Conservation (phyloP, 2,797 vertebrate species). For the Trachurus trachurus region DNA sequence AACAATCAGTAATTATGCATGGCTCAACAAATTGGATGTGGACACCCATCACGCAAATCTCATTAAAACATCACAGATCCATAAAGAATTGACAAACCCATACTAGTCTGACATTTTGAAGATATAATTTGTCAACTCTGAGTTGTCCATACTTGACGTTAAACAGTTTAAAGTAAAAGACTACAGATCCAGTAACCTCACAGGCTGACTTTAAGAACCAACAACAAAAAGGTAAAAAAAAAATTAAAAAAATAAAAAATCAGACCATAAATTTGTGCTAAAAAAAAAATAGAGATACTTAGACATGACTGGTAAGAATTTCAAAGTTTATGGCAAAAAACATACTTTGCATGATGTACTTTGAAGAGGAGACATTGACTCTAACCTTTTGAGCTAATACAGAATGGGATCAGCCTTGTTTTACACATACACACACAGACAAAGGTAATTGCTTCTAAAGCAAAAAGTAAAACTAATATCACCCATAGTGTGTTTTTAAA, state of each 20-base stretch:
- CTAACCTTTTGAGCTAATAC: not conserved
- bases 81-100: slow-evolving; percentile 15
- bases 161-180: not conserved
- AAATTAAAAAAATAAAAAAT: not conserved
- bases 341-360: not conserved
- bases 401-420: not conserved
- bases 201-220: not conserved
- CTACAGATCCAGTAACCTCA: not conserved
- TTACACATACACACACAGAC: not conserved
- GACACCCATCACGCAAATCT: slow-evolving; percentile 38
- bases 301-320: too few species aligned
- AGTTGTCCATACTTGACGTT: not conserved
- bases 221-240: too few species aligned
- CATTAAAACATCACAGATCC: slow-evolving; percentile 43
- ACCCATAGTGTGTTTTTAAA: not conserved
- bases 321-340: not conserved
- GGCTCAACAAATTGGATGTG: slow-evolving; percentile 19
- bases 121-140: not conserved
- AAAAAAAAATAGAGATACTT: not conserved
- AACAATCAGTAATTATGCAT: slow-evolving; percentile 37
- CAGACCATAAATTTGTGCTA: not conserved
- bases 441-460: slow-evolving; percentile 1
- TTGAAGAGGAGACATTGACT: not conserved
- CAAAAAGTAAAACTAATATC: not conserved
- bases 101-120: not conserved